These are phyloP conservation scores for Lates calcarifer DNA, from an alignment of 2,113 vertebrate species.

Conservation along the genomic window DNA sequence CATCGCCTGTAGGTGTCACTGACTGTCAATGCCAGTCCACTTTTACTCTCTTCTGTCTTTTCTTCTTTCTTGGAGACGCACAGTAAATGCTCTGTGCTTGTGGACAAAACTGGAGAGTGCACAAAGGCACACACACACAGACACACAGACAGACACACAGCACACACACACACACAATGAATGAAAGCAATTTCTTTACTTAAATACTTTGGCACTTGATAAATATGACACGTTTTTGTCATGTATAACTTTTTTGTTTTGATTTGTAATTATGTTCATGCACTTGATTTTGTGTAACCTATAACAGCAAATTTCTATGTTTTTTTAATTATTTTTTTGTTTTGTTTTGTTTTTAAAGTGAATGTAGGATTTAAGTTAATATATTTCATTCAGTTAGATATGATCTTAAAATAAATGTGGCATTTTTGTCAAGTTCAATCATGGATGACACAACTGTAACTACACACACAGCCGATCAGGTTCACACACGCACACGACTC, in stretches of 20 bases:
- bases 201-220: conserved; percentile 64
- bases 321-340: conserved; percentile 62
- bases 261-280: conserved; percentile 59
- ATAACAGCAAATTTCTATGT: conserved; percentile 30
- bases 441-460: conserved; percentile 41
- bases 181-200: conserved; percentile 59
- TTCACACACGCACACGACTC: conserved; percentile 15
- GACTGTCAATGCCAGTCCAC: not conserved
- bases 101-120: conserved; percentile 82
- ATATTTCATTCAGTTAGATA: conserved; percentile 64
- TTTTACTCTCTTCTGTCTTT: conserved; percentile 27
- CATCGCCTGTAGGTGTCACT: conserved; percentile 37
- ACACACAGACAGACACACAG: conserved; percentile 53
- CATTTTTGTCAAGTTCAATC: conserved; percentile 68
- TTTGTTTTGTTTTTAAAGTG: conserved; percentile 63
- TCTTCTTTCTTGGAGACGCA: conserved; percentile 49
- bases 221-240: conserved; percentile 43
- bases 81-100: conserved; percentile 58
- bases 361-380: conserved; percentile 70
- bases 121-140: conserved; percentile 58
- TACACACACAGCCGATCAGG: conserved; percentile 40
- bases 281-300: conserved; percentile 54
- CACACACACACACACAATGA: conserved; percentile 51
- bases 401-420: conserved; percentile 73
- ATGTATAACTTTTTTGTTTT: conserved; percentile 45